Conservation (phyloP, 1,140 invertebrate species). For the Dinoponera quadriceps region DNA sequence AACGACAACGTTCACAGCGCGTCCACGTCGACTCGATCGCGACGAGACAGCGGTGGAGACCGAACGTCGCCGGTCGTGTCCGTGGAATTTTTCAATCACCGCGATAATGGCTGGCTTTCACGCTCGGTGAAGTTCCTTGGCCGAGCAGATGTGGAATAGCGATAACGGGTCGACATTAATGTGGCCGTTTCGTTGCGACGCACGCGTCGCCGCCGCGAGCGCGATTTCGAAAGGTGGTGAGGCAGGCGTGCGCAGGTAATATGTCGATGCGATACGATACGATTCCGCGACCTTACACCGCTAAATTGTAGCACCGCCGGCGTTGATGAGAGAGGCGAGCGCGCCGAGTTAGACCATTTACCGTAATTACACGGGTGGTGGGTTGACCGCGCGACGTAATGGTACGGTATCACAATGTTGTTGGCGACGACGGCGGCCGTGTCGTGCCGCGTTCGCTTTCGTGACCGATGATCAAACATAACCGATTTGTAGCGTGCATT, state of each 20-base stretch:
- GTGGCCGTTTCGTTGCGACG: constrained; percentile 22
- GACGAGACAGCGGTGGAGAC: constrained; percentile 24
- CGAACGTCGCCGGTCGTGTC: constrained; percentile 33
- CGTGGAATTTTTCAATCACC: constrained; percentile 58
- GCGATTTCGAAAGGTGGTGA: constrained; percentile 47
- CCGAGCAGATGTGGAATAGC: constrained; percentile 32
- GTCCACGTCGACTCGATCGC: constrained; percentile 24
- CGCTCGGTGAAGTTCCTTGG: constrained; percentile 48
- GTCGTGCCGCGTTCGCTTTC: constrained; percentile 53
- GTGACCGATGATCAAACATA: constrained; percentile 57
- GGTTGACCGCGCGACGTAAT: constrained; percentile 64
- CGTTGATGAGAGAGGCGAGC: constrained; percentile 10
- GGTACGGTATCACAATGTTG: constrained; percentile 56
- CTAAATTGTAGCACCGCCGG: constrained; percentile 47
- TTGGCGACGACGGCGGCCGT: constrained; percentile 7
- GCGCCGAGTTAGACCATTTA: constrained; percentile 27
- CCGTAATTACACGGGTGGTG: constrained; percentile 53
- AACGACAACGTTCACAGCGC: constrained; percentile 25
- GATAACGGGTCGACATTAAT: constrained; percentile 34
- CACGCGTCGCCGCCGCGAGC: constrained; percentile 6
- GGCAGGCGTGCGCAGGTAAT: background rate
- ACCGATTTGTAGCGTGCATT: constrained; percentile 43
- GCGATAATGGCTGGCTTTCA: constrained; percentile 52
- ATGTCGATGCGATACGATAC: constrained; percentile 62
- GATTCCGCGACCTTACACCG: constrained; percentile 60